These are phyloP conservation scores for Asbolus verrucosus DNA, from an alignment of 1,140 invertebrate genomes.

Conservation along the genomic window DNA sequence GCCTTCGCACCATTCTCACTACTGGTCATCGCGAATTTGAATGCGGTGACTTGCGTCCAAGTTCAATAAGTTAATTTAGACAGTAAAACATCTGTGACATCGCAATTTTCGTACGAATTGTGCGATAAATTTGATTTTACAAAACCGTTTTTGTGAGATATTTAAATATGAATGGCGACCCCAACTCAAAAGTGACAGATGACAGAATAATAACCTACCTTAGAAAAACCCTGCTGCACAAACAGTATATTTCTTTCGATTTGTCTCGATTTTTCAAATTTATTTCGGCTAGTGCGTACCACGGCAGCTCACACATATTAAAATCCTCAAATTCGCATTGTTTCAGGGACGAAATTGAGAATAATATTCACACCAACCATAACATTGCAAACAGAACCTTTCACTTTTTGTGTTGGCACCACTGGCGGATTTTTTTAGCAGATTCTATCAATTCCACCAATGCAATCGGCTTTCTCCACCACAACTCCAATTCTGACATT, in stretches of 20 bases:
- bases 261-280: conserved; percentile 54
- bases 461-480: too few relatives aligned
- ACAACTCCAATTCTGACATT: too few relatives aligned
- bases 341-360: conserved; percentile 5
- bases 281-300: conserved; percentile 61
- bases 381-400: too few relatives aligned
- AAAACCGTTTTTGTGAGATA: conserved; percentile 43
- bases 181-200: conserved; percentile 46
- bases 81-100: too few relatives aligned
- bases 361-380: background rate
- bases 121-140: too few relatives aligned
- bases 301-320: conserved; percentile 62
- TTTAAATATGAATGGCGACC: conserved; percentile 36
- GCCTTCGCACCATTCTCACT: conserved; percentile 59
- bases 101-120: too few relatives aligned
- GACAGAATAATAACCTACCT: conserved; percentile 59
- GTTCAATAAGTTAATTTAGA: too few relatives aligned
- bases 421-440: too few relatives aligned
- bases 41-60: too few relatives aligned
- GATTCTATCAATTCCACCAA: too few relatives aligned
- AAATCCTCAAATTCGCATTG: conserved; percentile 31
- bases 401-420: background rate
- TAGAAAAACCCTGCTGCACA: conserved; percentile 63
- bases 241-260: conserved; percentile 56
- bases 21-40: conserved; percentile 47